Percentiles rank a stretch among this genome's conserved stretches.
These are phyloP conservation scores for Poeciliopsis presidionis DNA, from an alignment of 2,797 vertebrate species.

Conservation along the genomic window DNA sequence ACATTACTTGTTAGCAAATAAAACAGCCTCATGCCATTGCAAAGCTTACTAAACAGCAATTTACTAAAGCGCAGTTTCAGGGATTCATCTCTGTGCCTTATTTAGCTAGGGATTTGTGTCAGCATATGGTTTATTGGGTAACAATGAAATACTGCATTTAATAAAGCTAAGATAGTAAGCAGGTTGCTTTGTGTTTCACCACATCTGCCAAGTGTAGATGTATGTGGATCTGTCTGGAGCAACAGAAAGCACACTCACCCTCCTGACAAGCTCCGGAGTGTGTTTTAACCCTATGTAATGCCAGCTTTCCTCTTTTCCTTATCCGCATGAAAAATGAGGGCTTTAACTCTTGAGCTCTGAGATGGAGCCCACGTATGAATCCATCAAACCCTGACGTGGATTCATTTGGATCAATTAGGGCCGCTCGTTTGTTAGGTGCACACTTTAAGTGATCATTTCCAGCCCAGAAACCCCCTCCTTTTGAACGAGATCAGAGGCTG, in stretches of 20 bases:
- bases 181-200: conserved; percentile 51
- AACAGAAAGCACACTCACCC: conserved; percentile 4
- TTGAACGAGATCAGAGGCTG: conserved; percentile 71
- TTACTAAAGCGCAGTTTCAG: conserved; percentile 12
- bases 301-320: conserved; percentile 22
- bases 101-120: conserved; percentile 32
- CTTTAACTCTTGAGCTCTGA: conserved; percentile 63
- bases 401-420: conserved; percentile 82
- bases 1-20: conserved; percentile 39
- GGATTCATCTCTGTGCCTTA: conserved; percentile 26
- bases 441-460: conserved; percentile 77
- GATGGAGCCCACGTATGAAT: conserved; percentile 57
- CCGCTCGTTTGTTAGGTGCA: conserved; percentile 74
- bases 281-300: conserved; percentile 61
- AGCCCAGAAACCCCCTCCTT: conserved; percentile 65
- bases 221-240: conserved; percentile 30
- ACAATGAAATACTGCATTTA: conserved; percentile 46
- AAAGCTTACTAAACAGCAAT: conserved; percentile 19
- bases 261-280: conserved; percentile 46
- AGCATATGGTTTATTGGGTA: conserved; percentile 49
- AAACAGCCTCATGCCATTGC: conserved; percentile 53
- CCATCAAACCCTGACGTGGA: conserved; percentile 74
- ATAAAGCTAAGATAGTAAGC: conserved; percentile 31
- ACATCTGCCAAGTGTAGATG: conserved; percentile 43
- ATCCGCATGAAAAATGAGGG: conserved; percentile 56